These are phyloP conservation scores for Noctuana brunneofusca DNA, from an alignment of 2,888 invertebrate genomes.

Conservation along the genomic window DNA sequence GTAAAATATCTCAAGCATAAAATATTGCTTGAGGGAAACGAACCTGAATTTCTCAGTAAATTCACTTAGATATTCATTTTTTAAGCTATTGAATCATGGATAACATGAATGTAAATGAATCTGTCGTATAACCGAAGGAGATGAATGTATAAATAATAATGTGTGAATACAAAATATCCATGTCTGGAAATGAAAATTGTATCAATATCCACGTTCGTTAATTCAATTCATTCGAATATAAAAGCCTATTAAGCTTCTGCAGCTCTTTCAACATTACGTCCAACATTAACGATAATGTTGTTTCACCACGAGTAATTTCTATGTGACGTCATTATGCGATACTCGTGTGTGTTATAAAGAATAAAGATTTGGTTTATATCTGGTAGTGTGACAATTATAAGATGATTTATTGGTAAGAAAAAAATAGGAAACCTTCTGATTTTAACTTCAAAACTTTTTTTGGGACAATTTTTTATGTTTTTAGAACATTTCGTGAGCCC, in stretches of 20 bases:
- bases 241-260: constrained; percentile 23
- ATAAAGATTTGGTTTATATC: too few relatives aligned
- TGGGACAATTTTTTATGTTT: too few relatives aligned
- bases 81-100: constrained; percentile 34
- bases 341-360: not conserved
- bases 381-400: too few relatives aligned
- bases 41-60: not conserved
- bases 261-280: constrained; percentile 8
- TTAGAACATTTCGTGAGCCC: too few relatives aligned
- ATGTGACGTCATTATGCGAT: not conserved
- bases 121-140: constrained; percentile 37
- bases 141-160: constrained; percentile 42
- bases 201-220: constrained; percentile 17
- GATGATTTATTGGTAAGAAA: too few relatives aligned
- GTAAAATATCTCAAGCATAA: not conserved
- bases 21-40: not conserved
- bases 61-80: constrained; percentile 36
- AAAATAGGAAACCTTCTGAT: too few relatives aligned
- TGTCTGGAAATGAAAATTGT: constrained; percentile 36
- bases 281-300: not conserved
- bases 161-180: constrained; percentile 38
- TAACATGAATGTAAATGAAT: constrained; percentile 38
- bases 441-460: too few relatives aligned
- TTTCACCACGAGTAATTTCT: not conserved
- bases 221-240: constrained; percentile 18